These are phyloP conservation scores for Lophius americanus DNA, from an alignment of 2,797 vertebrate genomes.

Conservation along the genomic window DNA sequence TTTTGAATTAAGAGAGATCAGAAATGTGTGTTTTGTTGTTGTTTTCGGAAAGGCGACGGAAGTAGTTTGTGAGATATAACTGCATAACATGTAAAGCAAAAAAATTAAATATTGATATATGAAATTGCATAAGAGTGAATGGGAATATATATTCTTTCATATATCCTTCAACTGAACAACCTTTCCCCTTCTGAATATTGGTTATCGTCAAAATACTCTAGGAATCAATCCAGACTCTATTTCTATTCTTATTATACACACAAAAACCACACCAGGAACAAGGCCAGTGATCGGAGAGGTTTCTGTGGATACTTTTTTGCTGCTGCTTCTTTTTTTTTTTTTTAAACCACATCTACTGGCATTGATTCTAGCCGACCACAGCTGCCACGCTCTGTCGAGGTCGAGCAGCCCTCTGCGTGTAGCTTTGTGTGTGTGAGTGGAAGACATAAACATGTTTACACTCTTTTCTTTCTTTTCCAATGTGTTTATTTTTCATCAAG, in stretches of 20 bases:
- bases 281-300: background rate
- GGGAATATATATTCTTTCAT: too few relatives aligned
- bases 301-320: slow-evolving; percentile 1
- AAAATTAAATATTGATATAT: too few relatives aligned
- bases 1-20: too few relatives aligned
- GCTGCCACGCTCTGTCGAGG: slow-evolving; percentile 10
- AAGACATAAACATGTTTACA: background rate
- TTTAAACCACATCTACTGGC: slow-evolving; percentile 3
- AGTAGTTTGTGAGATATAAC: too few relatives aligned
- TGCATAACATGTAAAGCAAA: too few relatives aligned
- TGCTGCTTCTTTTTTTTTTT: slow-evolving; percentile 10
- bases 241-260: slow-evolving; percentile 8
- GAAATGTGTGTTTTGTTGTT: too few relatives aligned
- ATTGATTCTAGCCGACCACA: slow-evolving; percentile 8
- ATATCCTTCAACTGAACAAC: too few relatives aligned
- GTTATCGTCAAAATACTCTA: background rate
- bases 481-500: slow-evolving; percentile 23
- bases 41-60: too few relatives aligned
- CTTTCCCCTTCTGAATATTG: background rate
- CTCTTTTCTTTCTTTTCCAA: slow-evolving; percentile 9
- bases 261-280: slow-evolving; percentile 2
- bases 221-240: background rate
- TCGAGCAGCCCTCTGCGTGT: slow-evolving; percentile 4
- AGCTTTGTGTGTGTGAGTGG: slow-evolving; percentile 4
- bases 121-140: too few relatives aligned